phyloP scores from a whole-genome alignment of 1,140 invertebrate genomes.

The Diorhabda sublineata region DNA sequence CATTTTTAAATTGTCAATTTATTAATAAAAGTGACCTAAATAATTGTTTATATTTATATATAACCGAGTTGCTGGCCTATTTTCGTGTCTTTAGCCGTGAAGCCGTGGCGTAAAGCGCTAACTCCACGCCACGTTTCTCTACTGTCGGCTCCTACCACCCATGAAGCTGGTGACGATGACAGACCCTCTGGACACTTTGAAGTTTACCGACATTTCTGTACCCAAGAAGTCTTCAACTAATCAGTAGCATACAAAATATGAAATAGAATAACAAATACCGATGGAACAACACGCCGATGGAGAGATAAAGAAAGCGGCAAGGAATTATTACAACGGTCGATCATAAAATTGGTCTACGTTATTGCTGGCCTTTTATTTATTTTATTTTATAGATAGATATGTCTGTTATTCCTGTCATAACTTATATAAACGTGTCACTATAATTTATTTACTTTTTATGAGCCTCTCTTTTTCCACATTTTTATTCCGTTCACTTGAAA shows the following conservation, averaged over 20 bases:
- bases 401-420: conserved; percentile 40
- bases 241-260: conserved; percentile 39
- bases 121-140: conserved; percentile 42
- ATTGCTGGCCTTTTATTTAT: conserved; percentile 36
- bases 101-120: conserved; percentile 42
- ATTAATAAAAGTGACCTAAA: no score
- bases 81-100: conserved; percentile 16
- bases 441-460: conserved; percentile 7
- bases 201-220: conserved; percentile 35
- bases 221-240: conserved; percentile 25
- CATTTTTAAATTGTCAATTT: no score
- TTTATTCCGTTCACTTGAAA: conserved; percentile 20
- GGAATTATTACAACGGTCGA: conserved; percentile 27
- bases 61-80: not conserved
- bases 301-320: conserved; percentile 17
- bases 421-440: conserved; percentile 38
- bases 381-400: conserved; percentile 30
- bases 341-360: conserved; percentile 28
- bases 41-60: no score
- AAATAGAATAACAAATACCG: conserved; percentile 36
- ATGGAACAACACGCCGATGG: conserved; percentile 26
- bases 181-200: conserved; percentile 45
- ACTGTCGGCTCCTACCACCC: conserved; percentile 50
- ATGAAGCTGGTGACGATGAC: conserved; percentile 51
- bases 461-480: conserved; percentile 3